Conservation (phyloP, 2,113 vertebrate genomes). For the Tonatia bakeri region DNA sequence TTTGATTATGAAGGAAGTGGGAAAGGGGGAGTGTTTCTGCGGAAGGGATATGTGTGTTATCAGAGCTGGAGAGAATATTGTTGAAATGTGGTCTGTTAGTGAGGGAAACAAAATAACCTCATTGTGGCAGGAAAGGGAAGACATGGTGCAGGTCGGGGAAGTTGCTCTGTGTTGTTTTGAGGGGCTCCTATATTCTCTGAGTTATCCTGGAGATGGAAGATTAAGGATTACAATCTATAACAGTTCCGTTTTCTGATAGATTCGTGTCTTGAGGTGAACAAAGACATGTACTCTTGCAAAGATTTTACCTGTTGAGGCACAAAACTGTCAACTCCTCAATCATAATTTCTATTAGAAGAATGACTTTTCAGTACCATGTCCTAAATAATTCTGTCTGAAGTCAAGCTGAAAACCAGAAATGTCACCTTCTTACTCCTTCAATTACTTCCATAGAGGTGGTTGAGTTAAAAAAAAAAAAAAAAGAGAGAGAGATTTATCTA, state of each 20-base stretch:
- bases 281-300: conserved; percentile 1
- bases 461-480: not conserved
- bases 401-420: conserved; percentile 16
- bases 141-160: not conserved
- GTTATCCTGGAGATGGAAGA: not conserved
- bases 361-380: not conserved
- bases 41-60: not conserved
- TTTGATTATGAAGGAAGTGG: not conserved
- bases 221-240: not conserved
- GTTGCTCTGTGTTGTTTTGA: not conserved
- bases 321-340: not conserved
- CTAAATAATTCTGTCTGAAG: conserved; percentile 10
- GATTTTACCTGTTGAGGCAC: not conserved
- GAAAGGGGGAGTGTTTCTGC: not conserved
- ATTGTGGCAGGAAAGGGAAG: not conserved
- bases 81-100: not conserved
- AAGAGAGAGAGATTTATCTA: not conserved
- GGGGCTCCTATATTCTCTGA: not conserved
- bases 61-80: not conserved
- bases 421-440: not conserved
- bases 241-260: not conserved
- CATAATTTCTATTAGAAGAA: not conserved
- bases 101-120: not conserved
- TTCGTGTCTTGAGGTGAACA: not conserved
- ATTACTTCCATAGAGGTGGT: not conserved